Evolutionary conservation across 2,797 vertebrate species (phyloP).

Genomic region (Peromyscus attwateri): DNA sequence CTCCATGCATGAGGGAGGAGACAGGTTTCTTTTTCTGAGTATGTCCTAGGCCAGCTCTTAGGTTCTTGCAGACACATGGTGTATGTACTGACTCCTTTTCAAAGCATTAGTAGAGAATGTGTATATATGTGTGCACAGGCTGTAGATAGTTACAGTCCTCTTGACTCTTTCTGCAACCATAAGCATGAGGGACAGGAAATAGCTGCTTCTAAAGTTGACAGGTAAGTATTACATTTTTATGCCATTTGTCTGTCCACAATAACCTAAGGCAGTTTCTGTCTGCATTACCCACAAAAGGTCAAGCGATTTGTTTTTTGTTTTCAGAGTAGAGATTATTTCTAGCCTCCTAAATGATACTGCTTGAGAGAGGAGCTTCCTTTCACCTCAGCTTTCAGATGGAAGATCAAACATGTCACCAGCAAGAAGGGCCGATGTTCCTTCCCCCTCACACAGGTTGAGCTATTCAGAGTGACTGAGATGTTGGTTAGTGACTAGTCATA

Average conservation of each 20-base stretch:
- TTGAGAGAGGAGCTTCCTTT: background rate
- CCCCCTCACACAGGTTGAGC: background rate
- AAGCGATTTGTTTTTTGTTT: conserved; percentile 51
- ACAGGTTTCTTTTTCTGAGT: conserved; percentile 33
- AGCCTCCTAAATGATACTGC: background rate
- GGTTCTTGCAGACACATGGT: conserved; percentile 66
- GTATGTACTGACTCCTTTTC: conserved; percentile 74
- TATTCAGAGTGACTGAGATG: background rate
- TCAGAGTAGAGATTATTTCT: conserved; percentile 50
- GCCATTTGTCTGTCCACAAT: conserved; percentile 67
- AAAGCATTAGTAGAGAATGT: conserved; percentile 18
- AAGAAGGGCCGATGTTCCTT: background rate
- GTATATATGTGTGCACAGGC: background rate
- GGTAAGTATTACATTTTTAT: conserved; percentile 77
- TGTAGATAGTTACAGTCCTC: conserved; percentile 59
- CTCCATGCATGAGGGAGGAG: conserved; percentile 50
- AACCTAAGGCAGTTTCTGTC: conserved; percentile 54
- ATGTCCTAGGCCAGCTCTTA: background rate
- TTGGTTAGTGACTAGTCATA: background rate
- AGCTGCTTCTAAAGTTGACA: conserved; percentile 83
- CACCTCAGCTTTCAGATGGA: background rate
- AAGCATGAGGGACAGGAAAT: conserved; percentile 81
- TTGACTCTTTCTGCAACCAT: conserved; percentile 56
- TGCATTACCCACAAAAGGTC: conserved; percentile 73
- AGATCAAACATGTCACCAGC: background rate